Base-by-base conservation (phyloP, 1,140 invertebrate genomes). In the Drusus annulatus region DNA sequence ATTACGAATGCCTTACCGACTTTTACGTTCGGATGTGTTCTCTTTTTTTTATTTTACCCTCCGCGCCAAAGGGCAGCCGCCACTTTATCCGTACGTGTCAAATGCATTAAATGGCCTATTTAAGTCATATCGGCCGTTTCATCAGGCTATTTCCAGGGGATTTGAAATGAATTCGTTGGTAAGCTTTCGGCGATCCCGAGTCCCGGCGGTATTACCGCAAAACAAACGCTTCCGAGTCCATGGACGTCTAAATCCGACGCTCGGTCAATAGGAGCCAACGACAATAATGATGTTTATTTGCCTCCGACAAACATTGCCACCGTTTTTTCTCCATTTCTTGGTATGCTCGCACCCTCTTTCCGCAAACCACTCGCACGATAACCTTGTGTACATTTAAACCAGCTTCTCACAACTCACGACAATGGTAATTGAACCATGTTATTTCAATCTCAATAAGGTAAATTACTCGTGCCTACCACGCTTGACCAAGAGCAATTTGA, bases 61-160 rank as follows among this genome's bases (percentile, higher is more conserved):
- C 78, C 60, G 28, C 36, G 71, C 36, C 76, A 21, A 50, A 16
- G 50, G 51, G 63, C 63, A 45, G 76, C 54, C 65, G 50, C 76
- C 74, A 76, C 78, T 80, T 80, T 76, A 62, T 75, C 52, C 79
- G 81, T 83, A 83, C 81, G 81, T 83, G 81, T 83, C 81, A 78
- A 83, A 83, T 75, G 76, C 79, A 63, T 76, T 62, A 79, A 83
- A 83, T 71, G 17, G 81, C 79, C 81, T 83, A 75, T 83, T 83
- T 83, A 83, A 80, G 45, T 83, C 81, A 79, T 80, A 78, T 83
- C 81, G 81, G 56, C 81, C 56, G 80, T 82, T 80, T 77, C 74
- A 82, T 80, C 79, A 31, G 79, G 79, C 81, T 75, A 83, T 83
- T 80, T 83, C 76, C 58, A 75, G 54, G 81, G 79, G 79, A 83